Percentiles rank a stretch among this genome's conserved stretches.
Conservation (phyloP, 2,888 invertebrate genomes). For the Disparrhopalites patrizii region DNA sequence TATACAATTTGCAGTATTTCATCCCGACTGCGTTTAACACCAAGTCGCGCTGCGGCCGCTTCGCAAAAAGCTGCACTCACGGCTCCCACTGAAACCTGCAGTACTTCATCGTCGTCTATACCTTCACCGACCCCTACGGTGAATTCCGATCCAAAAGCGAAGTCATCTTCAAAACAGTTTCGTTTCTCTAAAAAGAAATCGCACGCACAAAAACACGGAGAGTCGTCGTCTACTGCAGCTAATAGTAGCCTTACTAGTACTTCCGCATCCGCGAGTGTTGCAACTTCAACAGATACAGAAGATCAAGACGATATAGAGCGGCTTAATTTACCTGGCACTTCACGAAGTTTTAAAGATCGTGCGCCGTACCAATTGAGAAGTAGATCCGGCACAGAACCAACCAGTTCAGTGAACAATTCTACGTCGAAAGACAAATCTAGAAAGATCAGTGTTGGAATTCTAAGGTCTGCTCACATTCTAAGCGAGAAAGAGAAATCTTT, state of each 20-base stretch:
- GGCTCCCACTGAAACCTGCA: slow-evolving; percentile 17
- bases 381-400: slow-evolving; percentile 32
- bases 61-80: slow-evolving; percentile 39
- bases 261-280: background rate
- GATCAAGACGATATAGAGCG: slow-evolving; percentile 19
- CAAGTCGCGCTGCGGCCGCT: slow-evolving; percentile 47
- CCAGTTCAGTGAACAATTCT: slow-evolving; percentile 1
- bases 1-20: slow-evolving; percentile 23
- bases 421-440: slow-evolving; percentile 28
- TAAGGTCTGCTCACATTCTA: slow-evolving; percentile 43
- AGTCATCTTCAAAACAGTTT: slow-evolving; percentile 3
- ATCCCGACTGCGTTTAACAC: slow-evolving; percentile 42
- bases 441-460: slow-evolving; percentile 12
- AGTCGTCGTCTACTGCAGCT: background rate
- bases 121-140: background rate
- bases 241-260: slow-evolving; percentile 1
- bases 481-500: slow-evolving; percentile 46
- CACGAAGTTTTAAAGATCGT: slow-evolving; percentile 32
- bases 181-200: slow-evolving; percentile 19
- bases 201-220: background rate
- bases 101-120: slow-evolving; percentile 14
- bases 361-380: slow-evolving; percentile 43
- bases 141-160: background rate
- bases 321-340: slow-evolving; percentile 35
- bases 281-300: slow-evolving; percentile 26